These are phyloP conservation scores for Paramuricea clavata DNA, from an alignment of 92 coral and sea anemone species.

Conservation along the genomic window DNA sequence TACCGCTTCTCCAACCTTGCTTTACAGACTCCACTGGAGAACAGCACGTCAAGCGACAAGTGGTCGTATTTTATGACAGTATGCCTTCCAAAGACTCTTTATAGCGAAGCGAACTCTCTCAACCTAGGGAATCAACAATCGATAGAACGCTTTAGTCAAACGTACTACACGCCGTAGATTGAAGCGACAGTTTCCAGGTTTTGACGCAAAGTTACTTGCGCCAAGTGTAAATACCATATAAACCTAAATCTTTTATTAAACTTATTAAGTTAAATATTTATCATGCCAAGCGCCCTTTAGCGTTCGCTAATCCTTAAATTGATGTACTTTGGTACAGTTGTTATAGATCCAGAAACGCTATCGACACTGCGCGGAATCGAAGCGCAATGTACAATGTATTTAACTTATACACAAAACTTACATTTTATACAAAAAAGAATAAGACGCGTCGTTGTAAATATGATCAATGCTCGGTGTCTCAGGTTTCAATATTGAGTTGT, in stretches of 20 bases:
- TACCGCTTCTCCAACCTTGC: background rate
- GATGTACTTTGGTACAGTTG: background rate
- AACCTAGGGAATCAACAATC: background rate
- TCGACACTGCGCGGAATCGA: too few species aligned
- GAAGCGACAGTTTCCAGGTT: background rate
- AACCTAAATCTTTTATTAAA: constrained; percentile 21
- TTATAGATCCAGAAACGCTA: background rate
- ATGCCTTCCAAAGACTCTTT: background rate
- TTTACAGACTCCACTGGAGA: background rate
- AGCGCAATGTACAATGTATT: background rate
- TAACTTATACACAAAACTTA: background rate
- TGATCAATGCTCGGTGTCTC: background rate
- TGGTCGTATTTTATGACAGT: background rate
- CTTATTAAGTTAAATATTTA: constrained; percentile 32
- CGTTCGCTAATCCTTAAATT: background rate
- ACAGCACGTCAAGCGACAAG: constrained; percentile 9
- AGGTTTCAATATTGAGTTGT: background rate
- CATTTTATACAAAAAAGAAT: background rate
- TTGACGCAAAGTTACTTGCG: background rate
- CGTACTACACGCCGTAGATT: background rate
- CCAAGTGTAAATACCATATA: constrained; percentile 29
- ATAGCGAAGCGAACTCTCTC: background rate
- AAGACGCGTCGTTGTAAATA: background rate
- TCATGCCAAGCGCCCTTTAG: constrained; percentile 11
- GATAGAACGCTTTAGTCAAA: background rate